Base-by-base conservation (phyloP, 2,888 invertebrate genomes). In the Aporophyla lueneburgensis region DNA sequence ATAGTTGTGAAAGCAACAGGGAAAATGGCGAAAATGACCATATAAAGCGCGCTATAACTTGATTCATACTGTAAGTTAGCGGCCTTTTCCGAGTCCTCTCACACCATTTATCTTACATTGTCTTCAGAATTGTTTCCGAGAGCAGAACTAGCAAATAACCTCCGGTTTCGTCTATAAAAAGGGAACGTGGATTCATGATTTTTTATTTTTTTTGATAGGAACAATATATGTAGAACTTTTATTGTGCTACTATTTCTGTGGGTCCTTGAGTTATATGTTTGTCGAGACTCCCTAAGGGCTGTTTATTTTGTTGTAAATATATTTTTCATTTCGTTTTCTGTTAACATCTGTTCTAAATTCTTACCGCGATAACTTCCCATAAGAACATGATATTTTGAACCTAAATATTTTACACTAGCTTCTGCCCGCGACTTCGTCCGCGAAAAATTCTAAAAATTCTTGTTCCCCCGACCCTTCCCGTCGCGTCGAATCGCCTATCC, bases 31-130 rank as follows among this genome's bases (percentile, higher is more conserved):
- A 10, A 62, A 61, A 62, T 56, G 0, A n/a, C 5, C 24, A 46
- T 14, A 46, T 24, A 19, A 21, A 63, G 24, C 56, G 62, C 75
- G 74, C 75, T 71, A 59, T 63, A 71, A 51, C 49, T 56, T 19
- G 12, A 63, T 76, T 65, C 51, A 71, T 43, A 86, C 86, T 56
- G 0, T 12, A 56, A 6, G 67, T n/a, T 56, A 27, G 16, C 24
- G 58, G 58, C 54, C 51, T 71, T 65, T 72, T 61, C 51, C 61
- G 27, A 71, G 72, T 76, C 71, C 58, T 63, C 73, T 71, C 79
- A 79, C 71, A 66, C 74, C 81, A 87, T 88, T 88, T 86, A 78
- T 87, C 82, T 81, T 74, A 74, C 79, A 83, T 80, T 87, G 82
- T 80, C 76, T 76, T 76, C 78, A 51, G 78, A 79, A 87, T 83